These are phyloP conservation scores for Andrena minutula DNA, from an alignment of 2,888 invertebrate species.

Conservation along the genomic window DNA sequence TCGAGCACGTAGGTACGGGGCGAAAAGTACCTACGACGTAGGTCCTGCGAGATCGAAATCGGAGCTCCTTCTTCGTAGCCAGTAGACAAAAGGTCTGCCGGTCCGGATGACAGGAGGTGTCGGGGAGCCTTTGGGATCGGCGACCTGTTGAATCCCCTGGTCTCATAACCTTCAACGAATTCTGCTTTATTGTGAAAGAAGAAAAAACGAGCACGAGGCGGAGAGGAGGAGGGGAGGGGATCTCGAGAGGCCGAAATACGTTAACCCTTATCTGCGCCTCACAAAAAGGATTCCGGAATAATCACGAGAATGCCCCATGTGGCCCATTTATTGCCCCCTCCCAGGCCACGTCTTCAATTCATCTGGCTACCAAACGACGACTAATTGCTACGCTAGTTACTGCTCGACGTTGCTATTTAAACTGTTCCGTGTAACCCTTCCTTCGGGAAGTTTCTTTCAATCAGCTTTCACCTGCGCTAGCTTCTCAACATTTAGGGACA, in stretches of 20 bases:
- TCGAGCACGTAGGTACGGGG: conserved; percentile 68
- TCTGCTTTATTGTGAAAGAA: conserved; percentile 61
- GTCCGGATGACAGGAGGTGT: conserved; percentile 68
- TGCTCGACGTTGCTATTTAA: not conserved
- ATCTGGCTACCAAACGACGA: conserved; percentile 22
- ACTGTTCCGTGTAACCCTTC: not conserved
- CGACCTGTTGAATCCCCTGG: conserved; percentile 65
- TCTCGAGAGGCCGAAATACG: conserved; percentile 56
- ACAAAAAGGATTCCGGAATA: conserved; percentile 44
- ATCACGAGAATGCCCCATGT: conserved; percentile 37
- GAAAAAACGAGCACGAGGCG: conserved; percentile 47
- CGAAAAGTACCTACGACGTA: conserved; percentile 54
- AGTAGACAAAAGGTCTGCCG: conserved; percentile 71
- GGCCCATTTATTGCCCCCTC: conserved; percentile 28
- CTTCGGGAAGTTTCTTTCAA: not conserved
- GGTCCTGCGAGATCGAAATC: conserved; percentile 76
- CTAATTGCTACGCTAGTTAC: conserved; percentile 34
- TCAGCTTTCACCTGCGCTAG: not conserved
- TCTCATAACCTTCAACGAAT: conserved; percentile 59
- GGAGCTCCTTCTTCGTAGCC: conserved; percentile 71
- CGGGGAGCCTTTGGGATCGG: conserved; percentile 66
- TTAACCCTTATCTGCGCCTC: conserved; percentile 61
- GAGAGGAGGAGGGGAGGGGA: not conserved
- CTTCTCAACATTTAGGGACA: too few relatives aligned
- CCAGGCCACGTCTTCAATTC: conserved; percentile 16